Base-by-base conservation (phyloP, 2,797 vertebrate species). In the Enteromius afrohamiltoni region DNA sequence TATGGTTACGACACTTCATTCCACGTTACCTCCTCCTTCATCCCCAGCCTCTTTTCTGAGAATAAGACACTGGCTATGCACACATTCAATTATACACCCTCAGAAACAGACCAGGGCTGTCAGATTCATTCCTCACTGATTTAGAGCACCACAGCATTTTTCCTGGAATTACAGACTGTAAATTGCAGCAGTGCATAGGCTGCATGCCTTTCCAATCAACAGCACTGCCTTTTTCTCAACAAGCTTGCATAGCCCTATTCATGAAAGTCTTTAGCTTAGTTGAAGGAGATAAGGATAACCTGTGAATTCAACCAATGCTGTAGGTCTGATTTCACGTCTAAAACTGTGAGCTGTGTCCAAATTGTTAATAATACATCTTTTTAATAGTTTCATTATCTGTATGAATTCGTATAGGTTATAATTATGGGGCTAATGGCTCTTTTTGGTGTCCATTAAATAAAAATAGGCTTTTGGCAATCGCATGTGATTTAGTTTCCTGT, bases 1-100 rank as follows among this genome's bases (percentile, higher is more conserved):
- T 75, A 68, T 58, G 71, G 80, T 82, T 85, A 40, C 74, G 62
- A 65, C 58, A 84, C 42, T 31, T 34, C 17, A 71, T 73, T 88
- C 67, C 60, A 76, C 68, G 67, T 76, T n/a, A 17, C 37, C 42
- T 82, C 51, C 68, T 64, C 26, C 14, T 51, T 29, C 47, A 51
- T n/a, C 34, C 60, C 34, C 37, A 78, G 77, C 29, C 6, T 77
- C 42, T 83, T 87, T 88, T 90, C 87, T 69, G 16, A 51, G 79
- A 84, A 79, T n/a, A 49, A 4, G 14, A 58, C 53, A 34, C 51
- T 51, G 10, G 6, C 19, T 71, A 49, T 69, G 47, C 69, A 79
- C 5, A 58, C 26, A 45, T 45, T 60, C 17, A 53, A 6, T 58
- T 40, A 45, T 26, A 80, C 37, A 31, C 23, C 37, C 37, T 34